A percentile compares a stretch with the other conserved stretches of the same genome.
Evolutionary conservation across 2,797 vertebrate genomes (phyloP).

Genomic region (Acanthurus tractus): DNA sequence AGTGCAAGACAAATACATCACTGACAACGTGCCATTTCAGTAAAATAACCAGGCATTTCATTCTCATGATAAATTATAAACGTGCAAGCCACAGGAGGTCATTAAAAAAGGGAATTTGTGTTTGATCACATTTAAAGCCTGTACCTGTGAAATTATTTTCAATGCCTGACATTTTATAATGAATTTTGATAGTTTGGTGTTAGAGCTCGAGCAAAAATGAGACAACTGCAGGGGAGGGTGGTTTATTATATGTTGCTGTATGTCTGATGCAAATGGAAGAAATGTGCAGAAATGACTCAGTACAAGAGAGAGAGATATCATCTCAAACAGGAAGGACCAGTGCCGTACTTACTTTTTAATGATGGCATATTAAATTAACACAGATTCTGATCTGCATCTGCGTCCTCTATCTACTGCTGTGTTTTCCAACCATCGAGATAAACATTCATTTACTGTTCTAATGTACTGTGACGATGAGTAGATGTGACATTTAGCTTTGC

Average conservation of each 20-base stretch:
- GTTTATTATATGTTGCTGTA: not conserved
- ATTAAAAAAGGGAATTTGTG: slow-evolving; percentile 6
- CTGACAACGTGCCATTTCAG: slow-evolving; percentile 1
- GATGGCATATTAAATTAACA: not conserved
- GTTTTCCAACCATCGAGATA: not conserved
- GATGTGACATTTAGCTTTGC: not conserved
- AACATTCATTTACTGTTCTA: slow-evolving; percentile 25
- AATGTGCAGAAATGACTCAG: not conserved
- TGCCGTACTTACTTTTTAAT: not conserved
- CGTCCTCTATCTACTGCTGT: not conserved
- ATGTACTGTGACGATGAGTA: slow-evolving; percentile 19
- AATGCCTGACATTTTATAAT: slow-evolving; percentile 11
- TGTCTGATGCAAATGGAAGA: not conserved
- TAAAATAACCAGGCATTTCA: slow-evolving; percentile 23
- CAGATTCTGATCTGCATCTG: not conserved
- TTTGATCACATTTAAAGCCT: slow-evolving; percentile 18
- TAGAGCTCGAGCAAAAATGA: not conserved
- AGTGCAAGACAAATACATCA: slow-evolving; percentile 30
- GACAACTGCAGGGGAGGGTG: not conserved
- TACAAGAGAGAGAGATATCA: not conserved
- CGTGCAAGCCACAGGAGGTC: not conserved
- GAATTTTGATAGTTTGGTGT: not conserved
- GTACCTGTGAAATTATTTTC: slow-evolving; percentile 15
- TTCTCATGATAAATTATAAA: slow-evolving; percentile 11
- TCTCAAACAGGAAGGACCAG: not conserved